Base-by-base conservation (phyloP, 2,113 vertebrate genomes). In the Alethe diademata region DNA sequence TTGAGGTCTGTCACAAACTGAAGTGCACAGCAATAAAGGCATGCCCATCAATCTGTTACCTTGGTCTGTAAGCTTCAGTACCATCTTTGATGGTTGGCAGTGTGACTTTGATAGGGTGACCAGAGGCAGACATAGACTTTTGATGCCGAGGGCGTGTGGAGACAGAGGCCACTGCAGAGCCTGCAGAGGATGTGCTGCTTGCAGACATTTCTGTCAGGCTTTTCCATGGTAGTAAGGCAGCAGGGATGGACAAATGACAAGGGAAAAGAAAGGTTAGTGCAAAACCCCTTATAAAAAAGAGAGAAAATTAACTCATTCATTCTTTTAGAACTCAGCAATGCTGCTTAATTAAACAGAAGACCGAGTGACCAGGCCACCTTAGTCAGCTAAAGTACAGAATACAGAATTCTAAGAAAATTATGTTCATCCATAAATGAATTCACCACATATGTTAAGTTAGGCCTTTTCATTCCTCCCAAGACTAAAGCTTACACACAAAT, bases 101-200 rank as follows among this genome's bases (percentile, higher is more conserved):
- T 80, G 99, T 98, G 88, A 98, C 98, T 97, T 99, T 99, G 60
- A 98, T 98, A 19, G 99, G 99, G 75, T 99, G 99, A 56, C 99
- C 98, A n/a, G 99, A 99, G 36, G 99, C 98, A 4, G 99, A 99
- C 99, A 99, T 99, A 56, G 99, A 99, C 97, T 99, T 99, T 70
- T 99, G 99, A 96, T 99, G 99, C 28, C 99, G 99, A n/a, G 99
- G 99, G 45, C 99, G 98, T 2, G 99, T 96, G 6, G 99, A 98
- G 18, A 98, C 92, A 19, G 98, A 95, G 53, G 97, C 86, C 56
- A 96, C 95, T 6, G 97, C 88, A 33, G 98, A 97, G 47, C 98
- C 97, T 6, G 98, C 95, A 5, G 98, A 98, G 8, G 98, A 97
- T 9, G 98, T 98, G 96, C 98, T 99, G 33, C 98, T 98, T 3